Evolutionary conservation across 2,113 vertebrate genomes (phyloP).

Genomic region (Heterocephalus glaber): DNA sequence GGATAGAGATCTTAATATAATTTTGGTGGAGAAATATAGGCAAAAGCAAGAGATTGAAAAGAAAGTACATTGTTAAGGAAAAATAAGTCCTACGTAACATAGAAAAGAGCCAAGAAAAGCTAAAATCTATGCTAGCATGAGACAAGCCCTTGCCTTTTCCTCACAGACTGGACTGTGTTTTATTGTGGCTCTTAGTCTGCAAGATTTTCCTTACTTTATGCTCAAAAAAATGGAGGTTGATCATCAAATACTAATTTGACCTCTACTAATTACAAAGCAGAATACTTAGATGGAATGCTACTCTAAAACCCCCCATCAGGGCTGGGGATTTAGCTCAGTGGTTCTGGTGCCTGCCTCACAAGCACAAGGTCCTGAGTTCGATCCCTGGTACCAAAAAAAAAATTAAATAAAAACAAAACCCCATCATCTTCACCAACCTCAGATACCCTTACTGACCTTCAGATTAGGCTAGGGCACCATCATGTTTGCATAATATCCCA

Average conservation of each 20-base stretch:
- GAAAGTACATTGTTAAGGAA: neutral
- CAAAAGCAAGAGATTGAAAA: neutral
- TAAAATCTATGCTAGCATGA: neutral
- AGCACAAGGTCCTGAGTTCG: too few relatives aligned
- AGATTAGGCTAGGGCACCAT: neutral
- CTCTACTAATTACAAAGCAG: neutral
- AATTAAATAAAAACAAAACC: too few relatives aligned
- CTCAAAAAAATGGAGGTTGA: neutral
- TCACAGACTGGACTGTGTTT: neutral
- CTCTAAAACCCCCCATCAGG: neutral
- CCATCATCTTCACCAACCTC: neutral
- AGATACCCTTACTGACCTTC: neutral
- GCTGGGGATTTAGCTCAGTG: too few relatives aligned
- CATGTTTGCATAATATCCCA: neutral
- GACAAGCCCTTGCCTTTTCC: neutral
- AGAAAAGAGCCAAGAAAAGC: neutral
- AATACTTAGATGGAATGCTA: neutral
- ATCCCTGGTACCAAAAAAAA: too few relatives aligned
- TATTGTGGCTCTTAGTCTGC: neutral
- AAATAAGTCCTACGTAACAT: neutral
- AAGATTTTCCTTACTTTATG: neutral
- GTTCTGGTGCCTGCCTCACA: too few relatives aligned
- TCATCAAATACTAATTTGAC: neutral
- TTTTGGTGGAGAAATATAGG: neutral
- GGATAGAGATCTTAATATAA: neutral